phyloP scores from a whole-genome alignment of 2,797 vertebrate species.

The Buceros bicornis region DNA sequence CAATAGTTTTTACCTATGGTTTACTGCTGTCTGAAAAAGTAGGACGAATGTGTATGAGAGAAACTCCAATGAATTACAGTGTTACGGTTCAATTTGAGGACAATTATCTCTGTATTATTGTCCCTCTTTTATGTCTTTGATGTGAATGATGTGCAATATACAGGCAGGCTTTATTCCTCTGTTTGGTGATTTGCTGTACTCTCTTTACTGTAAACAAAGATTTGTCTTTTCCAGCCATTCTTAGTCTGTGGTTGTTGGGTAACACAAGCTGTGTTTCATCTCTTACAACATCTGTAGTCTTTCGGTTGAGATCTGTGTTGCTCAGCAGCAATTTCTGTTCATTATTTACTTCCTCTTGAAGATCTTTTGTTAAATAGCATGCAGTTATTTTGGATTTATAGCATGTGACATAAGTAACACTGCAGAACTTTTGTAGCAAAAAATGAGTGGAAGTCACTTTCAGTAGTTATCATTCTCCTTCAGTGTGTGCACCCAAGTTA shows the following conservation, averaged over 20 bases:
- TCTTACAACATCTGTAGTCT: background rate
- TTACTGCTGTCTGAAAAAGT: background rate
- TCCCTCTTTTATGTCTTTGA: background rate
- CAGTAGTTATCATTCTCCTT: background rate
- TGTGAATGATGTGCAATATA: background rate
- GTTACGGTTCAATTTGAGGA: background rate
- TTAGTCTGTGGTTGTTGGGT: background rate
- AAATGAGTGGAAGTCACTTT: background rate
- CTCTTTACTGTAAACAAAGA: background rate
- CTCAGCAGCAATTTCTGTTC: background rate
- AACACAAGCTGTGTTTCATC: background rate
- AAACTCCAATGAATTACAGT: background rate
- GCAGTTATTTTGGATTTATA: background rate
- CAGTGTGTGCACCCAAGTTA: rapidly evolving
- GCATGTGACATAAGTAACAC: background rate
- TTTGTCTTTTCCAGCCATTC: background rate
- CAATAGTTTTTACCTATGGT: background rate
- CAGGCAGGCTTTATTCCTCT: background rate
- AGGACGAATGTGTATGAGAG: background rate
- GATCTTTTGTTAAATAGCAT: background rate
- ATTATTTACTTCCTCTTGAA: background rate
- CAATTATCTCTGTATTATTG: background rate
- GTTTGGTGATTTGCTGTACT: background rate
- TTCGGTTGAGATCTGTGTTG: background rate
- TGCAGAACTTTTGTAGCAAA: background rate